These are phyloP conservation scores for Trigoniulus corallinus DNA, from an alignment of 1,140 invertebrate genomes.

Conservation along the genomic window DNA sequence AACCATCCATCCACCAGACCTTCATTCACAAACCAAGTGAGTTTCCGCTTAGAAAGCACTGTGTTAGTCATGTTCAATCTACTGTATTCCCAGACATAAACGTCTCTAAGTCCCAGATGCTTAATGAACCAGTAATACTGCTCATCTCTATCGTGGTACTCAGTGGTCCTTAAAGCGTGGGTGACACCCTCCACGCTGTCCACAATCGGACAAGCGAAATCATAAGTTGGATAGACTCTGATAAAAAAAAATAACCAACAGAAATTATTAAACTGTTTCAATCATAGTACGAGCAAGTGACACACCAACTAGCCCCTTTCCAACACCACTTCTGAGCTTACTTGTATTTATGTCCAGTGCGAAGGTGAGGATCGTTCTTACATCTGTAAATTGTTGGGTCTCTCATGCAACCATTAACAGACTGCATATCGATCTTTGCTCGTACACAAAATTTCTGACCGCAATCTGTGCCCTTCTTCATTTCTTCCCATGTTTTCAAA, in stretches of 20 bases:
- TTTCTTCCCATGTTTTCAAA: conserved; percentile 81
- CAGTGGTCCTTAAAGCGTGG: conserved; percentile 91
- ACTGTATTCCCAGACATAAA: conserved; percentile 90
- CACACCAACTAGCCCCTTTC: not conserved
- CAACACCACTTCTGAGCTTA: conserved; percentile 29
- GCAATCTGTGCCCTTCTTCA: conserved; percentile 63
- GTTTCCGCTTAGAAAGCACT: conserved; percentile 88
- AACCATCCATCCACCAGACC: conserved; percentile 90
- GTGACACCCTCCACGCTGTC: conserved; percentile 95
- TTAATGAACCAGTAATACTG: conserved; percentile 97
- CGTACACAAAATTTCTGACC: conserved; percentile 83
- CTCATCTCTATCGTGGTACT: conserved; percentile 94
- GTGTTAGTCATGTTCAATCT: conserved; percentile 94
- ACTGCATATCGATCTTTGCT: conserved; percentile 96
- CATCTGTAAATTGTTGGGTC: conserved; percentile 99
- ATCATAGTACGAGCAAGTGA: not conserved
- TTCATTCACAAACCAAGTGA: conserved; percentile 94
- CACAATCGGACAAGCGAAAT: conserved; percentile 98
- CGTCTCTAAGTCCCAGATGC: conserved; percentile 66
- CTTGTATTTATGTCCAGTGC: conserved; percentile 92
- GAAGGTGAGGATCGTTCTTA: conserved; percentile 82
- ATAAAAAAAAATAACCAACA: conserved; percentile 18
- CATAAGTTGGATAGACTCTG: conserved; percentile 98
- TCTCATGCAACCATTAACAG: conserved; percentile 86
- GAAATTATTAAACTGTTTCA: conserved; percentile 1